These are phyloP conservation scores for Myotis davidii DNA, from an alignment of 2,113 vertebrate genomes.

Conservation along the genomic window DNA sequence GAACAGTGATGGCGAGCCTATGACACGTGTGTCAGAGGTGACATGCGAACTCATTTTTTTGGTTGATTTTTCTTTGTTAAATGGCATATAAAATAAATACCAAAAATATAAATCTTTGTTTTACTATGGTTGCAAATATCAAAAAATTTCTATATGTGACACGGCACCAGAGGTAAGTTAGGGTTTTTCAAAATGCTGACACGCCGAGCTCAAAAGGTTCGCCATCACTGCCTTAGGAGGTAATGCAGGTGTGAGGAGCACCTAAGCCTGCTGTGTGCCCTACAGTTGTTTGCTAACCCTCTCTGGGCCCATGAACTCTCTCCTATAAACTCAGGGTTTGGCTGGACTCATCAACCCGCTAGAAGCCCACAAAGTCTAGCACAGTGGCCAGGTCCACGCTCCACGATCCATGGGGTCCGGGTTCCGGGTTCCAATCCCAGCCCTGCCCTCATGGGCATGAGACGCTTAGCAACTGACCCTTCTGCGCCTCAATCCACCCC, in stretches of 20 bases:
- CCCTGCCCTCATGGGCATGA: background rate
- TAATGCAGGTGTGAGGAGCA: background rate
- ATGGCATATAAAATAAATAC: too few relatives aligned
- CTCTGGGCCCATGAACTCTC: background rate
- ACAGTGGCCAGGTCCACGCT: background rate
- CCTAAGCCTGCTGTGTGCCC: background rate
- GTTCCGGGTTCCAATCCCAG: background rate
- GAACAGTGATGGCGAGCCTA: too few relatives aligned
- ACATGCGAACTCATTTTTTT: too few relatives aligned
- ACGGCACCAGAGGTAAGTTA: too few relatives aligned
- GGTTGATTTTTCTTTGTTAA: too few relatives aligned
- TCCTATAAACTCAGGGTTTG: background rate
- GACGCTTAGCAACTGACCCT: background rate
- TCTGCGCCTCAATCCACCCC: background rate
- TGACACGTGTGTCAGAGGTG: too few relatives aligned
- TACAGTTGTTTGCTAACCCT: background rate
- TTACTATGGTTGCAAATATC: too few relatives aligned
- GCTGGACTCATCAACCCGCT: background rate
- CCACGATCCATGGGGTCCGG: background rate
- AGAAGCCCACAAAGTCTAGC: background rate
- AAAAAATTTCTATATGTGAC: too few relatives aligned
- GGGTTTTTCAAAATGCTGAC: too few relatives aligned
- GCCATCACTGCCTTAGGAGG: background rate
- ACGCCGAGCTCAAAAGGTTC: too few relatives aligned
- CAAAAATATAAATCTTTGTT: too few relatives aligned